A percentile compares a stretch with the other conserved stretches of the same genome.
phyloP scores from a whole-genome alignment of 2,113 vertebrate species.

The Steatornis caripensis region DNA sequence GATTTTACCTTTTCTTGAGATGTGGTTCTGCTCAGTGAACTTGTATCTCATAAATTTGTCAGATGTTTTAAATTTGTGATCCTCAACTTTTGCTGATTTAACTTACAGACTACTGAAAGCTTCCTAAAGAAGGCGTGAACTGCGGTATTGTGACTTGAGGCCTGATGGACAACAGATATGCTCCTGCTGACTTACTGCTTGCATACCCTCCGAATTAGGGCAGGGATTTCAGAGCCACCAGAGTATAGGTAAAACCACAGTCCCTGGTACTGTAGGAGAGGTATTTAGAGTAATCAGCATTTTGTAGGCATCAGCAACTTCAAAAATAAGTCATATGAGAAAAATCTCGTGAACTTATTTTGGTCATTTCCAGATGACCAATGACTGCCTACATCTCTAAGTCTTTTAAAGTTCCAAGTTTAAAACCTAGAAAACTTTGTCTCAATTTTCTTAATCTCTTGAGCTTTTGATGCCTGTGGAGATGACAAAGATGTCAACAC shows the following conservation, averaged over 20 bases:
- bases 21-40: neutral
- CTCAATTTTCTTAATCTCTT: neutral
- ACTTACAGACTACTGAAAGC: neutral
- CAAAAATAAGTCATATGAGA: neutral
- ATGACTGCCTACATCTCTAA: neutral
- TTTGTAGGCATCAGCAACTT: neutral
- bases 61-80: neutral
- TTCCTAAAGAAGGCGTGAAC: neutral
- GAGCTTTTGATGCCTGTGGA: neutral
- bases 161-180: neutral
- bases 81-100: neutral
- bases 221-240: neutral
- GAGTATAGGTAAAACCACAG: neutral
- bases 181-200: neutral
- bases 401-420: neutral
- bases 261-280: neutral
- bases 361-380: neutral
- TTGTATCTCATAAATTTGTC: neutral
- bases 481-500: neutral
- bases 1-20: neutral
- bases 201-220: neutral
- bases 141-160: neutral
- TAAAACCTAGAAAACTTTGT: neutral
- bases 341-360: neutral
- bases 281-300: neutral